These are phyloP conservation scores for Lagodon rhomboides DNA, from an alignment of 2,797 vertebrate species.

Conservation along the genomic window DNA sequence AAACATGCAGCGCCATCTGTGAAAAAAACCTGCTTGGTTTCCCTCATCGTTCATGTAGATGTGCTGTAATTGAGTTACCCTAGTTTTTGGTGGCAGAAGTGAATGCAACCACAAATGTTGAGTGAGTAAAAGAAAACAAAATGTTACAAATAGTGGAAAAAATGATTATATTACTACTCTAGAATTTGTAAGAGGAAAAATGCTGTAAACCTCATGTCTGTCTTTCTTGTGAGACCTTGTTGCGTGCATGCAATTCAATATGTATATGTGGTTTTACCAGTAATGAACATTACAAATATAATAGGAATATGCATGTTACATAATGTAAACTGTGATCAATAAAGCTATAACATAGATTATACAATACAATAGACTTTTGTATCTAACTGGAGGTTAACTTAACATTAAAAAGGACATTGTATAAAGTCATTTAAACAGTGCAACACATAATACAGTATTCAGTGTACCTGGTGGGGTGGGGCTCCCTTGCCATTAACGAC, in stretches of 20 bases:
- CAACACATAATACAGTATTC: neutral
- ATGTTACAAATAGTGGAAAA: constrained; percentile 16
- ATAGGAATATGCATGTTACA: too few species aligned
- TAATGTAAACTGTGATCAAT: too few species aligned
- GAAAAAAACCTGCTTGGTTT: constrained; percentile 11
- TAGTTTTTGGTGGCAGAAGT: neutral
- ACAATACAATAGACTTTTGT: neutral
- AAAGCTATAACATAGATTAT: too few species aligned
- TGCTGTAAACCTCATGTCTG: neutral
- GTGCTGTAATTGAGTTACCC: constrained; percentile 1
- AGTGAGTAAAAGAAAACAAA: constrained; percentile 22
- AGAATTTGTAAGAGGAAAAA: constrained; percentile 5
- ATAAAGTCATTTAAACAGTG: neutral
- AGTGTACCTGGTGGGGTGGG: constrained; percentile 76
- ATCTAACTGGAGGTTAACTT: neutral
- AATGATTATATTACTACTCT: neutral
- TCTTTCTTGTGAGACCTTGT: neutral
- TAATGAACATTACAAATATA: too few species aligned
- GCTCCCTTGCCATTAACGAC: constrained; percentile 75
- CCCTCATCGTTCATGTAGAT: neutral
- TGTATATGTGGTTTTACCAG: too few species aligned
- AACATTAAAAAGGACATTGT: neutral
- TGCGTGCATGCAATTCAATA: too few species aligned
- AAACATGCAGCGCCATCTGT: neutral
- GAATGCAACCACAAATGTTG: constrained; percentile 17